Percentiles rank a stretch among this genome's conserved stretches.
These are phyloP conservation scores for Parelbella ahira DNA, from an alignment of 2,888 invertebrate genomes.

Conservation along the genomic window DNA sequence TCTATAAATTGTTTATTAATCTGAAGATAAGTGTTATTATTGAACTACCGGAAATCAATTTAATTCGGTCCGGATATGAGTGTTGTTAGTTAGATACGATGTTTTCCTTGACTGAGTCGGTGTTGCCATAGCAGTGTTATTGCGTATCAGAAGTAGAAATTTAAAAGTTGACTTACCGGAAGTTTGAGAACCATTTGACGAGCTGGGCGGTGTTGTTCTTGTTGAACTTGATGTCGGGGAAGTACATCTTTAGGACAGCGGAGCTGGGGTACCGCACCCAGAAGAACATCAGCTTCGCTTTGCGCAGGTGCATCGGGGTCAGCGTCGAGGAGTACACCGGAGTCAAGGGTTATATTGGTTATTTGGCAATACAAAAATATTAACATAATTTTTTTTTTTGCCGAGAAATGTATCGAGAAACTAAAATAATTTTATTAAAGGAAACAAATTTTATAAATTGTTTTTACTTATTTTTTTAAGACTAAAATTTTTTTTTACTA, in stretches of 20 bases:
- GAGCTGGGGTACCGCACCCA: slow-evolving; percentile 99
- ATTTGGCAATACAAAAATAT: not conserved
- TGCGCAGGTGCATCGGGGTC: slow-evolving; percentile 99
- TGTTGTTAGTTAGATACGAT: too few species aligned
- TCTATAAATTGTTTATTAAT: too few species aligned
- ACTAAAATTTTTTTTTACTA: not conserved
- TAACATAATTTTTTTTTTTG: too few species aligned
- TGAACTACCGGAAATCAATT: too few species aligned
- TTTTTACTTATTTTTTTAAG: not conserved
- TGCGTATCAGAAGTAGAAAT: too few species aligned
- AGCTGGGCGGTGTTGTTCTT: slow-evolving; percentile 99
- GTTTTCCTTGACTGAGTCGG: too few species aligned
- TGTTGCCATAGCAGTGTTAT: too few species aligned
- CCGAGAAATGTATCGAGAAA: too few species aligned
- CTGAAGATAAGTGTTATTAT: too few species aligned
- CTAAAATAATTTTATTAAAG: too few species aligned
- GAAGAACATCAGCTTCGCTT: slow-evolving; percentile 99
- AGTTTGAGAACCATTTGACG: slow-evolving; percentile 99
- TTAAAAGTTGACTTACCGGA: slow-evolving; percentile 88
- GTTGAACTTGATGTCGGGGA: slow-evolving; percentile 99
- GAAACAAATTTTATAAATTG: too few species aligned
- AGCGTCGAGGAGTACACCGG: slow-evolving; percentile 95
- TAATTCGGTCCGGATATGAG: too few species aligned
- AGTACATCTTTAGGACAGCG: slow-evolving; percentile 99
- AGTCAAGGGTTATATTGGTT: slow-evolving; percentile 84